Evolutionary conservation across 1,140 invertebrate species (phyloP), one percentile per base, ranked within the genome.

Genomic region (Charaxes varanes): DNA sequence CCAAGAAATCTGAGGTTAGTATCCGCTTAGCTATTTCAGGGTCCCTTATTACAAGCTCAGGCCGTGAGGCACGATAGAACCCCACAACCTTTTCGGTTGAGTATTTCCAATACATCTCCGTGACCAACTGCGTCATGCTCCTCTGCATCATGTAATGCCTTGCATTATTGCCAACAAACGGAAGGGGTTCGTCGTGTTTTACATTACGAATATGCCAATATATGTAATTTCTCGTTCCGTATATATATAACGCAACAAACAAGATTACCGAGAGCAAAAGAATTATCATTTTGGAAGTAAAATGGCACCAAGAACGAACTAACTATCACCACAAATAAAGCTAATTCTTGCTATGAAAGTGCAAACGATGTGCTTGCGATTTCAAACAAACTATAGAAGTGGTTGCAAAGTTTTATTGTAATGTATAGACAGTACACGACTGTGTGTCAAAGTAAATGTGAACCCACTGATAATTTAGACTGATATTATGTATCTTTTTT

Each of bases 21-120:
- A 90, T 84, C 4, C 58, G 37, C 40, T 87, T 87, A 0, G 86
- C 74, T 2, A 90, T 40, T 6, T 87, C 83, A 2, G 86, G 84
- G 59, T 89, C 87, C 2, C 82, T 60, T 0, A 89, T 55, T 0
- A 89, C 55, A 4, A 88, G 53, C n/a, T 69, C 66, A 0, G 88
- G 87, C 7, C 46, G 31, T 6, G 30, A 28, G 6, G 37, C 43
- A 2, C 52, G 33, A 33, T 50, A 69, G 33, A 43, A 56, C n/a
- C 67, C 70, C 0, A 71, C 54, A 4, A 69, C 40, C 31, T 36
- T 48, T 19, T 67, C 58, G 0, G 33, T 42, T 1, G 64, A 58
- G 28, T 61, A 64, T 14, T 62, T 61, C 31, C 36, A 45, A 41
- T 74, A 74, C 1, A 38, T 16, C 3, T 67, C 58, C 0, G 22